Conservation (phyloP, 2,113 vertebrate species). For the Oriolus oriolus region DNA sequence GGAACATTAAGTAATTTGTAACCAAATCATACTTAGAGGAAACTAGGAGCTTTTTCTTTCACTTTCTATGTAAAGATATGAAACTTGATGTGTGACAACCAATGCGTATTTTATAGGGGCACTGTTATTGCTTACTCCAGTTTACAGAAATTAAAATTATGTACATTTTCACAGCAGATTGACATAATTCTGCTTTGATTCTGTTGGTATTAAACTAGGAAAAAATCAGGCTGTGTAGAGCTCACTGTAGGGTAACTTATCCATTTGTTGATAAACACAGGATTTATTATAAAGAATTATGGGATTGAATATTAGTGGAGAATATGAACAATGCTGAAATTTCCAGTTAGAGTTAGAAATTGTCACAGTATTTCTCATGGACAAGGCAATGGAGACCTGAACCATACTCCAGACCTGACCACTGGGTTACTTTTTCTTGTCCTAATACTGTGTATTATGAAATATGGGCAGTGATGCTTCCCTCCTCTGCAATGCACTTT, state of each 20-base stretch:
- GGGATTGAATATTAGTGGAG: neutral
- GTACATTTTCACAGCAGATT: neutral
- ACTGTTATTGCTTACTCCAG: neutral
- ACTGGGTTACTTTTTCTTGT: neutral
- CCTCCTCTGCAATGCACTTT: neutral
- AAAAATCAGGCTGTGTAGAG: neutral
- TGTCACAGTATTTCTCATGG: neutral
- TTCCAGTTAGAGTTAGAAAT: neutral
- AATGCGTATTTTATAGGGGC: neutral
- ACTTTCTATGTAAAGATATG: neutral
- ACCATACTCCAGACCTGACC: neutral
- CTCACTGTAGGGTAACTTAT: neutral
- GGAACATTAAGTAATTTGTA: neutral
- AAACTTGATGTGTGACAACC: neutral
- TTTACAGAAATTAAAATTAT: neutral
- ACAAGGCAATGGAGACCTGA: neutral
- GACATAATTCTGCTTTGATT: neutral
- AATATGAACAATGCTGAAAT: neutral
- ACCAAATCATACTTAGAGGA: neutral
- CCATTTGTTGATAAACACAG: neutral
- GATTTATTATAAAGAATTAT: neutral
- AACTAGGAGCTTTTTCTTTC: neutral
- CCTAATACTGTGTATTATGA: neutral
- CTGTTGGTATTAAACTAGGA: neutral
- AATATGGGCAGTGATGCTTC: neutral